Evolutionary conservation across 2,888 invertebrate genomes (phyloP).

Genomic region (Crossocerus cetratus): DNA sequence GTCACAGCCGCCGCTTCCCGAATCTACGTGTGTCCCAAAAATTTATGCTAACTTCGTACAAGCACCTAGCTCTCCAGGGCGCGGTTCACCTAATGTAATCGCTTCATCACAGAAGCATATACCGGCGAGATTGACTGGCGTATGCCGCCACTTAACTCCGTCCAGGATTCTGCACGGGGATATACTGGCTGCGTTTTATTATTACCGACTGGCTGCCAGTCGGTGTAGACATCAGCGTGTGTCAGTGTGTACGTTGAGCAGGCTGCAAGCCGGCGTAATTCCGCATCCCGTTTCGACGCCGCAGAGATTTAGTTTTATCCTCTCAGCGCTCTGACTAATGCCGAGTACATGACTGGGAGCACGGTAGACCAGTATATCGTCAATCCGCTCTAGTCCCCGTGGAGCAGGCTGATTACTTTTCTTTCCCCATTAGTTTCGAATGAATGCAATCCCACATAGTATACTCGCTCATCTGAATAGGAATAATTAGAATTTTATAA

Average conservation of each 20-base stretch:
- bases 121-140: background rate
- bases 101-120: background rate
- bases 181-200: too few relatives aligned
- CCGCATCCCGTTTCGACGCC: background rate
- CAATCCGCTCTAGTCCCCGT: too few relatives aligned
- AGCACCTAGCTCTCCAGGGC: background rate
- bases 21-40: slow-evolving; percentile 27
- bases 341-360: too few relatives aligned
- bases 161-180: background rate
- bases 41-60: slow-evolving; percentile 28
- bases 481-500: too few relatives aligned
- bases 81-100: background rate
- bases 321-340: background rate
- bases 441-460: too few relatives aligned
- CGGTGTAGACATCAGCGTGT: too few relatives aligned
- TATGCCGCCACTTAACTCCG: background rate
- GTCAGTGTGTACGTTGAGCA: too few relatives aligned
- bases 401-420: too few relatives aligned
- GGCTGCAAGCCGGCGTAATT: background rate
- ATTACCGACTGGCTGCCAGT: too few relatives aligned
- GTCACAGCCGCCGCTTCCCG: slow-evolving; percentile 2
- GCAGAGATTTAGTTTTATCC: slow-evolving; percentile 1
- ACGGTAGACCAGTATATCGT: too few relatives aligned
- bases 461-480: too few relatives aligned
- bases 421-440: too few relatives aligned